Base-by-base conservation (phyloP, 2,888 invertebrate genomes). In the Polietes domitor region DNA sequence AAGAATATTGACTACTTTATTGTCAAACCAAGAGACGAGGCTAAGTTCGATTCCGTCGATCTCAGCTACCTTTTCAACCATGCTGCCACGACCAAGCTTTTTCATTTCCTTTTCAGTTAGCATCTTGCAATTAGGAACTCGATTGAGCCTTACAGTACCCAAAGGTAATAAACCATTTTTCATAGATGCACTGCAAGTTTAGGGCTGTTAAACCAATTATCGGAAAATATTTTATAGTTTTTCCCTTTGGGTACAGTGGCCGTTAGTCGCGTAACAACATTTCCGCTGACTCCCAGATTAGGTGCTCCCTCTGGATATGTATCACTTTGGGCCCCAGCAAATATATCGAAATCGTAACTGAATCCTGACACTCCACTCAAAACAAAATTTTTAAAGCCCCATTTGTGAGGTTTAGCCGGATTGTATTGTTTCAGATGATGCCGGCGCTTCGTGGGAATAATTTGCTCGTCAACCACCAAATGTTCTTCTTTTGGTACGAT, bases 321-420 rank as follows among this genome's bases (percentile, higher is more conserved):
- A 71, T 87, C 87, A 74, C 86, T 88, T 58, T 71, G 47, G 41
- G 47, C 70, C 41, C 70, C 58, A 12, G 68, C 37, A 76, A 76
- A 68, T 47, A 91, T 86, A 24, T 91, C 89, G 77, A 91, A 91
- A 81, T 91, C 90, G 61, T 90, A 91, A 55, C 89, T 89, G 74
- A 91, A 91, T 0, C 90, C 89, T 70, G 89, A 89, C 1, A 88
- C 87, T n/a, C 89, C 90, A 85, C 90, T 91, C 24, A 91, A 76
- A n/a, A 90, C 90, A 84, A 88, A 88, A 61, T 88, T 88, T 87
- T 89, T 89, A 55, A 90, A 19, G n/a, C n/a, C n/a, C n/a, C n/a
- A n/a, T n/a, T n/a, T n/a, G n/a, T n/a, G n/a, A n/a, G n/a, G n/a
- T n/a, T 90, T 90, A 77, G 88, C 88, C 5, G 90, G 88, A 82